Percentiles rank a stretch among this genome's conserved stretches.
Evolutionary conservation across 2,888 invertebrate species (phyloP).

Genomic region (Apodemia zela): DNA sequence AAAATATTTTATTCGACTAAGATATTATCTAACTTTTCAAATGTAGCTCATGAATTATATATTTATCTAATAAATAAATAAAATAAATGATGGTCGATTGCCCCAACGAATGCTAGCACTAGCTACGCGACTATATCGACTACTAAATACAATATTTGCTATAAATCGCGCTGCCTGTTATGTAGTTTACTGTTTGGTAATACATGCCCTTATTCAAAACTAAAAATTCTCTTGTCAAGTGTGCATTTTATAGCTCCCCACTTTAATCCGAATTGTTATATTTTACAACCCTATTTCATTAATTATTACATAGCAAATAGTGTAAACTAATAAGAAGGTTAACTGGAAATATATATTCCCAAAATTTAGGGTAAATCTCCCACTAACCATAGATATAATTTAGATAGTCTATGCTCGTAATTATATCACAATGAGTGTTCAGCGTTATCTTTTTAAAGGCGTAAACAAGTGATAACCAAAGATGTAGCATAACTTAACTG

Average conservation of each 20-base stretch:
- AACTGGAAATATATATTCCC: not conserved
- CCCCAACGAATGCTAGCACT: no score
- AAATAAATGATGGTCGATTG: no score
- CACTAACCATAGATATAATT: not conserved
- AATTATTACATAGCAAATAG: not conserved
- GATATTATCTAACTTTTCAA: no score
- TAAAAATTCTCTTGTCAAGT: not conserved
- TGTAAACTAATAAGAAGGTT: not conserved
- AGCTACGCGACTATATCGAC: no score
- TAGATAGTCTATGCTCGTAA: not conserved
- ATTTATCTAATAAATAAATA: no score
- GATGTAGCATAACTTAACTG: not conserved
- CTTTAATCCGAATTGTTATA: not conserved
- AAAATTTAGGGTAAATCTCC: not conserved
- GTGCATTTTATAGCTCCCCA: not conserved
- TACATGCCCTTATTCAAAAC: no score
- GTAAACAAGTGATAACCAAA: slow-evolving; percentile 6
- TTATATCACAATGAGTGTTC: not conserved
- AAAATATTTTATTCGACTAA: no score
- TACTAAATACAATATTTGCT: no score
- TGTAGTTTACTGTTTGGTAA: no score
- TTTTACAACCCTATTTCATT: not conserved
- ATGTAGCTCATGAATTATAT: no score
- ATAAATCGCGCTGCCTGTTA: no score
- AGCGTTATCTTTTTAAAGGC: not conserved